Percentiles rank a stretch among this genome's conserved stretches.
Evolutionary conservation across 2,888 invertebrate species (phyloP).

Genomic region (Tholera decimalis): DNA sequence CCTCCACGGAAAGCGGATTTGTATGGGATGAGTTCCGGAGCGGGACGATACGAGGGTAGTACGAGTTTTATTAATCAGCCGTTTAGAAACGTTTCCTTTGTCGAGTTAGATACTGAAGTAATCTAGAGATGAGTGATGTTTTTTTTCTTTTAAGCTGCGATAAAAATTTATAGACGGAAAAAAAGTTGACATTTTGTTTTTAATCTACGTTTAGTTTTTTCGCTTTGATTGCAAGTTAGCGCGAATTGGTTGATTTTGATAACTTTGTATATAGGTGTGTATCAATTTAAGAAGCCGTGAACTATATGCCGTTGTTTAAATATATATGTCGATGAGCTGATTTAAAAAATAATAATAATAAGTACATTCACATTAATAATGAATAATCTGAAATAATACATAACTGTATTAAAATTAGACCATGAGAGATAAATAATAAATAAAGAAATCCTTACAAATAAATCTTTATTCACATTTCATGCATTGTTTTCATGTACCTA

Average conservation of each 20-base stretch:
- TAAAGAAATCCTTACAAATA: too few species aligned
- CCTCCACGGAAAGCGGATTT: constrained; percentile 54
- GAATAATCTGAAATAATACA: too few species aligned
- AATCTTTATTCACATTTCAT: too few species aligned
- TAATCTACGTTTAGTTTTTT: neutral
- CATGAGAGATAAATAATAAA: too few species aligned
- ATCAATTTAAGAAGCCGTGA: neutral
- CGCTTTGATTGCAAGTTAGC: too few species aligned
- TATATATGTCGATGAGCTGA: too few species aligned
- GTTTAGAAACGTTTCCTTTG: constrained; percentile 56
- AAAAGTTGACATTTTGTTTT: neutral
- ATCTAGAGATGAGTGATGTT: constrained; percentile 24
- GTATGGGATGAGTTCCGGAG: constrained; percentile 49
- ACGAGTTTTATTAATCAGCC: constrained; percentile 46
- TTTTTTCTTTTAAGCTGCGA: constrained; percentile 12
- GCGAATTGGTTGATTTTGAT: neutral
- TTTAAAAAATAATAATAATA: too few species aligned
- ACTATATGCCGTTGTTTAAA: neutral
- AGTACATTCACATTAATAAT: too few species aligned
- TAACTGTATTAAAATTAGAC: too few species aligned
- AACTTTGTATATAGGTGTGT: too few species aligned
- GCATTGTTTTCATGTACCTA: too few species aligned
- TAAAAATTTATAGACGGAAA: neutral
- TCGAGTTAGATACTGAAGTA: constrained; percentile 36
- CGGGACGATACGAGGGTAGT: constrained; percentile 15